Conservation (phyloP, 2,888 invertebrate genomes). For the Baronia brevicornis region DNA sequence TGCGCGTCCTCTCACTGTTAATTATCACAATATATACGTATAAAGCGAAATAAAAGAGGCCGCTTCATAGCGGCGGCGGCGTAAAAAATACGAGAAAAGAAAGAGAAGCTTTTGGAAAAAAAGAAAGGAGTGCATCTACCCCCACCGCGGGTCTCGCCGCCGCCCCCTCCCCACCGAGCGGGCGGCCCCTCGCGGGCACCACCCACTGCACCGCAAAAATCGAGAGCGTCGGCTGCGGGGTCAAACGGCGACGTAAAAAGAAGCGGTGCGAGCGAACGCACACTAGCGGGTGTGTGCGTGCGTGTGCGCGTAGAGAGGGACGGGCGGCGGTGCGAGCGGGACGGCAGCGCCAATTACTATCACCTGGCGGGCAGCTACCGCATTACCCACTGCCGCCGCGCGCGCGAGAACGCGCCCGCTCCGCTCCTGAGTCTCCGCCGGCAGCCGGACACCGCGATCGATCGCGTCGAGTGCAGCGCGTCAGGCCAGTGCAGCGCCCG, state of each 20-base stretch:
- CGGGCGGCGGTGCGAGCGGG: conserved; percentile 54
- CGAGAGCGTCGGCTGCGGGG: conserved; percentile 75
- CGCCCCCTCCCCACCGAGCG: conserved; percentile 58
- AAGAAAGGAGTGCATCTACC: conserved; percentile 73
- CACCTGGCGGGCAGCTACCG: conserved; percentile 79
- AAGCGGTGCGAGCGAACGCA: conserved; percentile 64
- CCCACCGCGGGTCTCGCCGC: conserved; percentile 55
- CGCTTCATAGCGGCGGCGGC: conserved; percentile 67
- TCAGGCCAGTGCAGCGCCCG: conserved; percentile 23
- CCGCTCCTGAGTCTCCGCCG: conserved; percentile 47
- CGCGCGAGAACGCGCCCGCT: conserved; percentile 76
- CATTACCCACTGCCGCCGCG: conserved; percentile 77
- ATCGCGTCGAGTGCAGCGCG: conserved; percentile 27
- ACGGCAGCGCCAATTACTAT: conserved; percentile 78
- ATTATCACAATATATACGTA: conserved; percentile 70
- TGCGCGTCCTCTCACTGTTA: conserved; percentile 70
- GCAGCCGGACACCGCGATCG: conserved; percentile 20
- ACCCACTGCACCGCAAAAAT: conserved; percentile 80
- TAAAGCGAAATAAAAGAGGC: conserved; percentile 67
- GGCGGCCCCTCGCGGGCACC: conserved; percentile 75
- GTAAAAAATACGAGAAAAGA: conserved; percentile 75
- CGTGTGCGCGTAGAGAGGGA: conserved; percentile 70
- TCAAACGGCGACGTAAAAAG: conserved; percentile 75
- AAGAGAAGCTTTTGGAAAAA: conserved; percentile 70
- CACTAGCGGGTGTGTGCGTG: conserved; percentile 57